Base-by-base conservation (phyloP, 2,797 vertebrate genomes). In the Peromyscus eremicus region DNA sequence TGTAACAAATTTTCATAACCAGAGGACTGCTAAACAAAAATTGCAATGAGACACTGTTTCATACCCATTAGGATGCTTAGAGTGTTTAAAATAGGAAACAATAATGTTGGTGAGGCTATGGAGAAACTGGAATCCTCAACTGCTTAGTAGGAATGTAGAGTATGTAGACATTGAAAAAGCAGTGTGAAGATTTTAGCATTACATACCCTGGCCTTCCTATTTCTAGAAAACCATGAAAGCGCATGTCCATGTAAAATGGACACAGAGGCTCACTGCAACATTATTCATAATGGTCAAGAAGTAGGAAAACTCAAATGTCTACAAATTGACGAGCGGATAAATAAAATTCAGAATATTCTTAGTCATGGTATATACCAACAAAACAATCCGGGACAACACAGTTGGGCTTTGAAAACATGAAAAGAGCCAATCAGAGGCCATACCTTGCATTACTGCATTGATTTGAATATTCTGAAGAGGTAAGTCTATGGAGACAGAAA, bases 281-380 rank as follows among this genome's bases (percentile, higher is more conserved):
- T 70, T 87, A 66, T 40, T 94, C 29, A 27, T 52, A 17, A 52
- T 0, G 85, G 23, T 16, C 71, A 62, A 62, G 81, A 89, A 52
- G 32, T 23, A 16, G 70, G 60, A 76, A 34, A 68, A 75, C 71
- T 4, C 37, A 79, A 82, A 62, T 62, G 34, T 40, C 89, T 12
- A 84, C 25, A 68, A 75, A 32, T 0, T 57, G 46, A 93, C 40
- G 76, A 84, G 29, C 27, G 49, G 76, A 57, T 10, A 68, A 90
- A 90, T 43, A 92, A 93, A 93, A 93, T n/a, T 49, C 34, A 23
- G 37, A 52, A 14, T 40, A 77, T 80, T 80, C 84, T 57, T 49
- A 76, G 64, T 66, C 2, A 37, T 13, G 75, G 82, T 32, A 34
- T 21, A 71, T 34, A 73, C 17, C 91, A 94, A 60, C n/a, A 37